Percentiles rank a stretch among this genome's conserved stretches.
phyloP scores from a whole-genome alignment of 2,113 vertebrate species.

The Osmerus eperlanus region DNA sequence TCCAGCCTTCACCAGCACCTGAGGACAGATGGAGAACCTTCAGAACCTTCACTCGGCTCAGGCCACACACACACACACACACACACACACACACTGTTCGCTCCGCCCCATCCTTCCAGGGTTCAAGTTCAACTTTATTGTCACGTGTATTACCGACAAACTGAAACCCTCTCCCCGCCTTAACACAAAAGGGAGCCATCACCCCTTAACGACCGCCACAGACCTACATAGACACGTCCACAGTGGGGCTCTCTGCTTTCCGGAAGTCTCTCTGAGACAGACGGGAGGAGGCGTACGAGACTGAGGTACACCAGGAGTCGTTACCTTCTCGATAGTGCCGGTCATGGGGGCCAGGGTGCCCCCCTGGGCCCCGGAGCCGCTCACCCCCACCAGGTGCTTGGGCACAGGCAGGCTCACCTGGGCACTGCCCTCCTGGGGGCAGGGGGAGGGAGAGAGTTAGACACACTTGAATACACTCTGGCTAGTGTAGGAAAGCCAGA shows the following conservation, averaged over 20 bases:
- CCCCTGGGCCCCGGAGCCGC: conserved; percentile 68
- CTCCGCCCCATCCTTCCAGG: no score
- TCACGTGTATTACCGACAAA: no score
- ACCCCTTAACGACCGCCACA: no score
- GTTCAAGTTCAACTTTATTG: no score
- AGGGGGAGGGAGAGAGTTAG: background rate
- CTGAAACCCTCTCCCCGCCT: no score
- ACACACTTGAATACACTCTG: background rate
- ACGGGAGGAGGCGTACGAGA: background rate
- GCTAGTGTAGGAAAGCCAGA: background rate
- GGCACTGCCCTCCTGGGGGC: conserved; percentile 76
- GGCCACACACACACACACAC: no score
- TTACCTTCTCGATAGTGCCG: conserved; percentile 96
- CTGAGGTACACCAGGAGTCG: background rate
- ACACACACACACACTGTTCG: no score
- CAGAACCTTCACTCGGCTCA: no score
- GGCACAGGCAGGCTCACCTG: conserved; percentile 82
- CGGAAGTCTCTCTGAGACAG: no score
- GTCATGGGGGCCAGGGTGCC: conserved; percentile 91
- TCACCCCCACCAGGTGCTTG: conserved; percentile 79
- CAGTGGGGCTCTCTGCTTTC: no score
- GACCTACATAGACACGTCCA: no score
- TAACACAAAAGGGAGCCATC: no score
- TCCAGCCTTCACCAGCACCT: conserved; percentile 92
- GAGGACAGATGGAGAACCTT: conserved; percentile 7